Base-by-base conservation (phyloP, 1,140 invertebrate genomes). In the Archegozetes longisetosus region DNA sequence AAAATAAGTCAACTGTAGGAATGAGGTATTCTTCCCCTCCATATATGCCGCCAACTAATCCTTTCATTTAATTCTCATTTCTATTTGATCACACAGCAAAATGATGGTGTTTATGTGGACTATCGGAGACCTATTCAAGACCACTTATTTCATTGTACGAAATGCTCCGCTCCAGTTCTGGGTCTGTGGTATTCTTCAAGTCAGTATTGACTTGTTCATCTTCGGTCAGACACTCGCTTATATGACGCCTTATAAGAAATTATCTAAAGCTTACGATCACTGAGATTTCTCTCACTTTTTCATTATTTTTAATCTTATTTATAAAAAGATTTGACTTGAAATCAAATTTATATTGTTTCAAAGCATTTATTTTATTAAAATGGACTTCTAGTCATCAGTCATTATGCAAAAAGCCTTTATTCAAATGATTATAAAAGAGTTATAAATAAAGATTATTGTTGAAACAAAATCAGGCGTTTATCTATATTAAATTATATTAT, bases 61-160 rank as follows among this genome's bases (percentile, higher is more conserved):
- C 29, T 26, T 47, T 32, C 17, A 48, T 29, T 60, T 58, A 25
- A 17, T 62, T 52, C 26, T 49, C 54, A 61, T 49, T 51, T 60
- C 14, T 26, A 60, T 46, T 60, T 64, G 65, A 60, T 65, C 60
- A 73, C 75, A 58, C 68, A 79, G 80, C 68, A 72, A 77, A 56
- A 76, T 77, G 66, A 98, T 98, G 94, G 94, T 98, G 40, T 74
- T 86, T 22, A 88, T 98, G 83, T 98, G 95, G 95, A 88, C 89
- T 12, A 78, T 70, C 61, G 80, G 81, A 65, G 95, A 99, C 77
- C 75, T 93, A 48, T 98, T 95, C 72, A 99, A 99, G 76, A 98
- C 94, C 62, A 79, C 82, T 55, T 98, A 98, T 72, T 99, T 98
- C 74, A 78, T 97, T 60, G 70, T 90, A 56, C 79, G 88, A 65